Evolutionary conservation across 2,113 vertebrate genomes (phyloP).

Genomic region (Raja brachyura): DNA sequence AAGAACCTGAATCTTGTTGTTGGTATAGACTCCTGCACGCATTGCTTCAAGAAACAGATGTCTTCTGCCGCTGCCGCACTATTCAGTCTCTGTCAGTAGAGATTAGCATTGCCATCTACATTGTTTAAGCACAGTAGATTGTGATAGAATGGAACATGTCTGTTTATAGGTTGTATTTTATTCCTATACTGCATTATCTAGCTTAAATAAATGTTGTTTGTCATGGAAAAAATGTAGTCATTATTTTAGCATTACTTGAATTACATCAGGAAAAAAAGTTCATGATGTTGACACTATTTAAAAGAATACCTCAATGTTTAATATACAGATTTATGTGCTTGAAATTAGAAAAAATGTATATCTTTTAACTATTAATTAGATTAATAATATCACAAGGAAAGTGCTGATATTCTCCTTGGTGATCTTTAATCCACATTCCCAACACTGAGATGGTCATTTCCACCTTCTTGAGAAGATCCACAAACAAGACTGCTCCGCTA

Average conservation of each 20-base stretch:
- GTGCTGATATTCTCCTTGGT: too few relatives aligned
- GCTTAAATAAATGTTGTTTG: background rate
- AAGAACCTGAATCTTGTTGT: too few relatives aligned
- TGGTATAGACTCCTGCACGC: too few relatives aligned
- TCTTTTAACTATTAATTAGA: background rate
- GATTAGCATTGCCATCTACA: background rate
- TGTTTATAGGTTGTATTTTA: background rate
- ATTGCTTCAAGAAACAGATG: too few relatives aligned
- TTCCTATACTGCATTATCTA: background rate
- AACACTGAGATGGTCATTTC: too few relatives aligned
- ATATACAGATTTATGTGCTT: background rate
- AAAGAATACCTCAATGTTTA: background rate
- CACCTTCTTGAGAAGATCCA: too few relatives aligned
- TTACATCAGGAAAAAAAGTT: background rate
- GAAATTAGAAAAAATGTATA: background rate
- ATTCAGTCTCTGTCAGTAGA: background rate
- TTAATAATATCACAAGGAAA: background rate
- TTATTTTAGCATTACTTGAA: background rate
- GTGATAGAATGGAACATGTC: background rate
- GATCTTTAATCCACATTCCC: too few relatives aligned
- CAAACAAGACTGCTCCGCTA: too few relatives aligned
- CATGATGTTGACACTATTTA: background rate
- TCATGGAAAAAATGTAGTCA: background rate
- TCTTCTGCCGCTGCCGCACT: too few relatives aligned
- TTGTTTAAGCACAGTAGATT: background rate